Evolutionary conservation across 2,888 invertebrate species (phyloP).

Genomic region (Fabriciana adippe): DNA sequence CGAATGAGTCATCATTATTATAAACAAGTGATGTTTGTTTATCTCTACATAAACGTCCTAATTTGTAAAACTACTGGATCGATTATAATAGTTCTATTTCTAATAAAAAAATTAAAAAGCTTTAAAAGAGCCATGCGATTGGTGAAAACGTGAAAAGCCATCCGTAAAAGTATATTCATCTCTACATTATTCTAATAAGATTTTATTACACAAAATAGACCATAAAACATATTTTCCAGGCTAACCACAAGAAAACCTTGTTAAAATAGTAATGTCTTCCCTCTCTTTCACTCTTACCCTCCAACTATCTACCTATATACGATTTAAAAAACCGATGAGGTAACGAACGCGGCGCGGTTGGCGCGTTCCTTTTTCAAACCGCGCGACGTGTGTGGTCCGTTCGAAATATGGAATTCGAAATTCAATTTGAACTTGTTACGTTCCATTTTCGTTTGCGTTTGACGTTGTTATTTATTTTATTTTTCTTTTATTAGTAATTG

Average conservation of each 20-base stretch:
- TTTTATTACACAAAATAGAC: neutral
- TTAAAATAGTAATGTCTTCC: constrained; percentile 15
- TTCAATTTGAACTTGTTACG: constrained; percentile 26
- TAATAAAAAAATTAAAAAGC: too few relatives aligned
- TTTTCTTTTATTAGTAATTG: constrained; percentile 58
- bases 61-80: too few relatives aligned
- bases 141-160: too few relatives aligned
- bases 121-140: too few relatives aligned
- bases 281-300: constrained; percentile 21
- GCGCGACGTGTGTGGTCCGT: constrained; percentile 77
- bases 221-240: constrained; percentile 10
- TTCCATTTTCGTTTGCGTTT: constrained; percentile 25
- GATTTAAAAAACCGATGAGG: constrained; percentile 79
- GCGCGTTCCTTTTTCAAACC: constrained; percentile 79
- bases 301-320: constrained; percentile 38
- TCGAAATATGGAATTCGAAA: constrained; percentile 34
- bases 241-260: constrained; percentile 18
- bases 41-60: too few relatives aligned
- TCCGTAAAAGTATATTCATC: too few relatives aligned
- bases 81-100: too few relatives aligned
- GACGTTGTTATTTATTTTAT: constrained; percentile 39
- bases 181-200: too few relatives aligned
- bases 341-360: constrained; percentile 80
- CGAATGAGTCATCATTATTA: too few relatives aligned
- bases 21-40: too few relatives aligned